A percentile compares a stretch with the other conserved stretches of the same genome.
Evolutionary conservation across 2,797 vertebrate genomes (phyloP).

Genomic region (Neostethus bicornis): DNA sequence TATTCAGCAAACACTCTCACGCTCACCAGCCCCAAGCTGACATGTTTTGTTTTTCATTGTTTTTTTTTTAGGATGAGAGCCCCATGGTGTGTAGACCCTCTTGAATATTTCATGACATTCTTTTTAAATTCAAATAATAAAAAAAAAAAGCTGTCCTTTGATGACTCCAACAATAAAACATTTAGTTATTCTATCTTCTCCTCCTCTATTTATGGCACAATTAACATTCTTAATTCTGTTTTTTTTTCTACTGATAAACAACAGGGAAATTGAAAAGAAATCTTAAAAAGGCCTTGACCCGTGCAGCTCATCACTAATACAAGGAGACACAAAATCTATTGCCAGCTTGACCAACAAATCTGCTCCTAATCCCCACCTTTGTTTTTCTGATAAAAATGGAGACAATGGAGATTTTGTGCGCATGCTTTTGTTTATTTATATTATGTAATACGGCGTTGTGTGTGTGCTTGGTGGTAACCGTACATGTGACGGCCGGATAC

Average conservation of each 20-base stretch:
- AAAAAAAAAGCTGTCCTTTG: slow-evolving; percentile 52
- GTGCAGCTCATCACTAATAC: neutral
- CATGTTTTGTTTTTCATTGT: slow-evolving; percentile 45
- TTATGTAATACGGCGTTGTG: slow-evolving; percentile 42
- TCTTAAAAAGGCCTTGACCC: neutral
- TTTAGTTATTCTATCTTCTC: slow-evolving; percentile 28
- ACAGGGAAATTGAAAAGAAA: neutral
- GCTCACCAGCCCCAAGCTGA: slow-evolving; percentile 29
- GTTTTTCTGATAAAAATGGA: slow-evolving; percentile 25
- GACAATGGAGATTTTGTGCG: slow-evolving; percentile 32
- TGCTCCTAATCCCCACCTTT: slow-evolving; percentile 21
- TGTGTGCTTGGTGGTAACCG: slow-evolving; percentile 20
- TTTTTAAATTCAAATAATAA: slow-evolving; percentile 50
- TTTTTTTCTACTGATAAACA: neutral
- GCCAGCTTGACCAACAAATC: slow-evolving; percentile 26
- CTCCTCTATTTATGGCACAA: slow-evolving; percentile 27
- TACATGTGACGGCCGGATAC: slow-evolving; percentile 34
- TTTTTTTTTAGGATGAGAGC: slow-evolving; percentile 44
- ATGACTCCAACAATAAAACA: slow-evolving; percentile 43
- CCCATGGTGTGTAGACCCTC: slow-evolving; percentile 47
- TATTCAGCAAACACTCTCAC: slow-evolving; percentile 29
- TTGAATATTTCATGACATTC: slow-evolving; percentile 66
- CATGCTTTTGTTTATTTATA: slow-evolving; percentile 48
- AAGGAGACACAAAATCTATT: slow-evolving; percentile 19
- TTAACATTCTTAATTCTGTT: slow-evolving; percentile 10